Base-by-base conservation (phyloP, 2,888 invertebrate species). In the Clanis bilineata region DNA sequence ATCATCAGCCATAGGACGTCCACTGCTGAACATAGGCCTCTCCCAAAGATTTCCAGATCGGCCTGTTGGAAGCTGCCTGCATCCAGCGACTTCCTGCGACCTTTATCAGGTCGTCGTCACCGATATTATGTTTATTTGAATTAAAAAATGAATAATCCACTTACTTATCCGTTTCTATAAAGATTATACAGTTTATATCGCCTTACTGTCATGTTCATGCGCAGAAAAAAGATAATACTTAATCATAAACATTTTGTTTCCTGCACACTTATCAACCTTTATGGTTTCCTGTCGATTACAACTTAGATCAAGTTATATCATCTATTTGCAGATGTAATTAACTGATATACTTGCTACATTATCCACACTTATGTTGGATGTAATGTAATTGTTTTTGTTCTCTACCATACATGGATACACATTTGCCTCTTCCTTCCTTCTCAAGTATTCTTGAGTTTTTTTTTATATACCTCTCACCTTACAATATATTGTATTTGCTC, bases 221-320 rank as follows among this genome's bases (percentile, higher is more conserved):
- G 18, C 18, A 18, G 18, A 18, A 51, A 32, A 47, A 32, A 51
- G 51, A 32, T 32, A 18, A 28, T 32, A 32, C 18, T 51, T 51
- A 32, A 9, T 28, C 47, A 32, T 32, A 51, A 10, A 51, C 51
- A 18, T 18, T 51, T 32, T 28, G 12, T 18, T 51, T 51, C 51
- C 51, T 51, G 15, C 32, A 32, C 32, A 32, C 51, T 51, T 51
- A 51, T 51, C 51, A 28, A 5, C 18, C 32, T 51, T 51, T 51
- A 32, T 32, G 18, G 28, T 32, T 51, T 51, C 51, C 51, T 32
- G 28, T 51, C 51, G 18, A 51, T 51, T 51, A 45, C n/a, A 45
- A 45, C 5, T 12, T n/a, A 3, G 23, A 38, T 15, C 39, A 39
- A n/a, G 0, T 39, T 39, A 39, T 39, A 39, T 39, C 23, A 23